Evolutionary conservation across 2,797 vertebrate genomes (phyloP), one percentile per base, ranked within the genome.

Genomic region (Varecia variegata): DNA sequence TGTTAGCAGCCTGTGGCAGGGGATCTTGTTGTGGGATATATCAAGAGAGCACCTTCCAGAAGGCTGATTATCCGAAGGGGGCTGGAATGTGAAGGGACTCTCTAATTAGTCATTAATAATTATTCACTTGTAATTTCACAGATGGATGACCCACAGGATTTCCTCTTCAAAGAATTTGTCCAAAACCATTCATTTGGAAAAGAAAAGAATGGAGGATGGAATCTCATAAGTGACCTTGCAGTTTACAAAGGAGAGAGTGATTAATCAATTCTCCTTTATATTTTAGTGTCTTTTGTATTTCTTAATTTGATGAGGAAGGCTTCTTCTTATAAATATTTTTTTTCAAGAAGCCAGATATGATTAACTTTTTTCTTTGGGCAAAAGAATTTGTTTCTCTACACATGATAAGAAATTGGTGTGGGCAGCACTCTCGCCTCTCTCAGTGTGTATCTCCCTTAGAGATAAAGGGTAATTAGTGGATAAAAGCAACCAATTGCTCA

Each of bases 401-500:
- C 10, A 0, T 43, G 13, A 25, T 23, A 32, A 38, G 2, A 43
- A n/a, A 23, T 43, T 25, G 1, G 3, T 32, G 0, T 1, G 2
- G 20, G 18, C 2, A 62, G 21, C 7, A 23, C 30, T 47, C 7
- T 13, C 73, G 17, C 13, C 21, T 35, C 8, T 3, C 32, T n/a
- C 62, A n/a, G 62, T n/a, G 17, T n/a, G 6, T 3, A 3, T 5
- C 32, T 82, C 54, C 30, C 58, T 40, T 21, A 23, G 45, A 50
- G 38, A 20, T 1, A 62, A 43, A 32, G 40, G 1, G 10, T 52
- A 27, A 27, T 45, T 32, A 43, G 40, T n/a, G n/a, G 30, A 58
- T 21, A 65, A 45, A 86, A 71, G 1, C 21, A 11, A 40, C 18
- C 5, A 56, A 1, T 15, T 15, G 38, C 7, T 18, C 62, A 83